Conservation (phyloP, 2,888 invertebrate species). For the Drosophila borealis region DNA sequence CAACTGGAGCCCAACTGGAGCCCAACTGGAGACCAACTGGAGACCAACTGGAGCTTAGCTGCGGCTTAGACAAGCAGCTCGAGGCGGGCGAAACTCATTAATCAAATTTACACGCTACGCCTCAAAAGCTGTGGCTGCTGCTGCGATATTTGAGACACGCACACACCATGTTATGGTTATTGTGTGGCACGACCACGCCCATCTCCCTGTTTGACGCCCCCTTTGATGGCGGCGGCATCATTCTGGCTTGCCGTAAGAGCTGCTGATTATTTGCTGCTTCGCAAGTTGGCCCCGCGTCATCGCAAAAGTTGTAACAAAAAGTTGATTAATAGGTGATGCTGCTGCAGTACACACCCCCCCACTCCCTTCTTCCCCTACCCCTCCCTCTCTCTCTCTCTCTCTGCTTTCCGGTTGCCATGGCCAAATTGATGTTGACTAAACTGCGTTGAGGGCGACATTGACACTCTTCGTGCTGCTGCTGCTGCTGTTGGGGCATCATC, state of each 20-base stretch:
- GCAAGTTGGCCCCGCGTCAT: slow-evolving; percentile 59
- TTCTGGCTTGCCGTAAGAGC: slow-evolving; percentile 54
- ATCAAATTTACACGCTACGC: slow-evolving; percentile 74
- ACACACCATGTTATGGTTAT: slow-evolving; percentile 45
- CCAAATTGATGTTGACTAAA: slow-evolving; percentile 63
- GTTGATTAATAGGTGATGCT: slow-evolving; percentile 73
- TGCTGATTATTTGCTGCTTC: slow-evolving; percentile 69
- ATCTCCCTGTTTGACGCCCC: too few relatives aligned
- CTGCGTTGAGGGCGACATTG: slow-evolving; percentile 46
- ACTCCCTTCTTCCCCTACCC: neutral
- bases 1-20: too few relatives aligned
- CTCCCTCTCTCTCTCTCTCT: neutral
- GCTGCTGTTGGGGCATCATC: too few relatives aligned
- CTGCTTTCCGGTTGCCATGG: slow-evolving; percentile 27
- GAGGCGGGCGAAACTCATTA: slow-evolving; percentile 56
- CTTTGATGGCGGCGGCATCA: slow-evolving; percentile 61
- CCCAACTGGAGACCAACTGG: too few relatives aligned
- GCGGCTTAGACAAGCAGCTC: slow-evolving; percentile 7
- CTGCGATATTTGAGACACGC: slow-evolving; percentile 46
- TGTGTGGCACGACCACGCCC: slow-evolving; percentile 14
- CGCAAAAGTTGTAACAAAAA: slow-evolving; percentile 70
- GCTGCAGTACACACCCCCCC: neutral
- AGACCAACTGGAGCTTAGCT: slow-evolving; percentile 2
- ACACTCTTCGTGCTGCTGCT: slow-evolving; percentile 48
- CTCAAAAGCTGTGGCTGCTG: slow-evolving; percentile 62